Conservation (phyloP, 2,113 vertebrate species). For the Cephalopterus ornatus region DNA sequence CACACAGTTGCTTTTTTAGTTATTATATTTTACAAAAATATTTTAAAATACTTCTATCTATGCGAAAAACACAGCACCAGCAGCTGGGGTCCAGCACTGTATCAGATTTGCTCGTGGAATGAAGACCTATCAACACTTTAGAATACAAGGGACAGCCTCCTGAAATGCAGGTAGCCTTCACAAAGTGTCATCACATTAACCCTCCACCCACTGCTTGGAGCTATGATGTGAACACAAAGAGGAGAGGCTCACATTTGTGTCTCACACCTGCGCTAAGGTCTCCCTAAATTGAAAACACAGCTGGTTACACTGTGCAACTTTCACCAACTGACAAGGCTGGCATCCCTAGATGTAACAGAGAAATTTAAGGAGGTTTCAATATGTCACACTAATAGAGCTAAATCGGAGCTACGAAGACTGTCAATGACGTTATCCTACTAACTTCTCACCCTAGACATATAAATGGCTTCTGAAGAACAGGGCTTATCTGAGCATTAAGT, state of each 20-base stretch:
- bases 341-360: neutral
- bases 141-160: neutral
- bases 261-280: neutral
- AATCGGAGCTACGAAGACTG: neutral
- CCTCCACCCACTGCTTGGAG: neutral
- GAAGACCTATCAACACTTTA: neutral
- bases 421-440: slow-evolving; percentile 29
- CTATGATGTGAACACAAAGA: neutral
- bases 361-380: slow-evolving; percentile 48
- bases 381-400: slow-evolving; percentile 13
- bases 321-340: slow-evolving; percentile 12
- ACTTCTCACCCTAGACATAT: slow-evolving; percentile 11
- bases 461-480: slow-evolving; percentile 29
- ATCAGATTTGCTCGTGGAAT: neutral
- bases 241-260: neutral
- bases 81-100: neutral
- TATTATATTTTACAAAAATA: neutral
- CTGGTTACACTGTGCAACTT: neutral
- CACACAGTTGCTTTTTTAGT: neutral
- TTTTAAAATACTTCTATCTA: neutral
- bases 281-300: neutral
- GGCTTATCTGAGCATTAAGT: slow-evolving; percentile 29
- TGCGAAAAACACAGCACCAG: neutral
- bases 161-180: neutral
- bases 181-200: neutral